phyloP scores from a whole-genome alignment of 92 coral and sea anemone species.

The Siderastrea radians region DNA sequence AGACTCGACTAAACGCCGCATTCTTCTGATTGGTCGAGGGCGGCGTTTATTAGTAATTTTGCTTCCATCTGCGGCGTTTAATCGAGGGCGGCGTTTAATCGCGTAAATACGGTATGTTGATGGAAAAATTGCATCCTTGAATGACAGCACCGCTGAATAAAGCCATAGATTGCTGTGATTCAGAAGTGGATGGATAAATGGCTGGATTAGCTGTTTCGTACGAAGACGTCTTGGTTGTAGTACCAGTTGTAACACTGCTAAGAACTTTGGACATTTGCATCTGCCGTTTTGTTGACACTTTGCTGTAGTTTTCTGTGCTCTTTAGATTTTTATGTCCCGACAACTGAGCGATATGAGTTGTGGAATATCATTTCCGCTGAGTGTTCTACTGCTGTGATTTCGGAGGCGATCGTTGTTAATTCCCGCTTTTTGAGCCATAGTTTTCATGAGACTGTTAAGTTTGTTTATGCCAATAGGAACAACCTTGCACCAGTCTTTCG shows the following conservation, averaged over 20 bases:
- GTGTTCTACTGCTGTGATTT: constrained; percentile 61
- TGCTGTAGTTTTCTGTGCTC: not conserved
- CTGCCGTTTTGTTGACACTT: constrained; percentile 22
- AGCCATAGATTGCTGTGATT: constrained; percentile 13
- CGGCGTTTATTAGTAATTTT: too few species aligned
- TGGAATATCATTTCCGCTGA: constrained; percentile 45
- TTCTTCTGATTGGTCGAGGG: too few species aligned
- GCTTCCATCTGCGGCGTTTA: too few species aligned
- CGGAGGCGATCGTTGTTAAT: not conserved
- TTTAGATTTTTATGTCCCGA: constrained; percentile 4
- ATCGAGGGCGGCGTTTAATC: too few species aligned
- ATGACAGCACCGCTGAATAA: constrained; percentile 1
- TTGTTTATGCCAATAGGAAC: constrained; percentile 56
- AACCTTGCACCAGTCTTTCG: constrained; percentile 63
- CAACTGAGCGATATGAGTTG: constrained; percentile 16
- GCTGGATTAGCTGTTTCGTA: constrained; percentile 27
- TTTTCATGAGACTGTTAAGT: constrained; percentile 46
- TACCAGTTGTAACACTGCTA: constrained; percentile 21
- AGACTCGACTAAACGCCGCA: too few species aligned
- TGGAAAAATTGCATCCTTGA: constrained; percentile 31
- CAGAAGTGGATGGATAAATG: constrained; percentile 23
- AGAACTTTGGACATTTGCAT: constrained; percentile 49
- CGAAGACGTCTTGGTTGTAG: constrained; percentile 30
- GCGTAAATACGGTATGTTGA: not conserved
- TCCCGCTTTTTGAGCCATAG: constrained; percentile 55